Conservation (phyloP, 2,113 vertebrate genomes). For the Aspidoscelis tigris region DNA sequence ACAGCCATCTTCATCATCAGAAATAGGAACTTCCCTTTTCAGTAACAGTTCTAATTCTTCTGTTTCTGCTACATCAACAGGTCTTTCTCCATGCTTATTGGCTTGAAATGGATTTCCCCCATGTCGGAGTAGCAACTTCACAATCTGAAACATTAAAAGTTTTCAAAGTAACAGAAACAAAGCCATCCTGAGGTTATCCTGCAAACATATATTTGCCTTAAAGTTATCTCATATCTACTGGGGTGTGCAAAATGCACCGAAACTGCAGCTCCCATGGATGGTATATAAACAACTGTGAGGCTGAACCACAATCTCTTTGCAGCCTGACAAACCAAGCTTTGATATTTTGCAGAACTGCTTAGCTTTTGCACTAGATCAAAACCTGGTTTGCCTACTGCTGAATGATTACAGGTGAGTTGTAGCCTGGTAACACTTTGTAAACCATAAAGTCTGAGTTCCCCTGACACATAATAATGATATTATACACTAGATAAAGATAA, state of each 20-base stretch:
- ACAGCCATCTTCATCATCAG: constrained; percentile 92
- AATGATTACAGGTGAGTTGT: no score
- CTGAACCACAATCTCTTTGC: no score
- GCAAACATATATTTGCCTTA: neutral
- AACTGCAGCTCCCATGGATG: no score
- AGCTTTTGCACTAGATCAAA: no score
- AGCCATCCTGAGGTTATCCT: neutral
- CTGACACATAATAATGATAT: no score
- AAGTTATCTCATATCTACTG: neutral
- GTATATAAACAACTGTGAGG: no score
- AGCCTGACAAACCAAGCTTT: no score
- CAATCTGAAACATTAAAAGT: constrained; percentile 82
- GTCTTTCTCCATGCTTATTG: constrained; percentile 95
- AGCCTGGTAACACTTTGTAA: no score
- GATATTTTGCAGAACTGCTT: no score
- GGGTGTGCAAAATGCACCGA: no score
- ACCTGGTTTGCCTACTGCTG: no score
- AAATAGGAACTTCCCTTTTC: constrained; percentile 90
- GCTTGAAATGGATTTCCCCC: constrained; percentile 97
- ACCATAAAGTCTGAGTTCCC: no score
- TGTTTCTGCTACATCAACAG: constrained; percentile 96
- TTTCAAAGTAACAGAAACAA: neutral
- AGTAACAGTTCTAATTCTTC: constrained; percentile 92
- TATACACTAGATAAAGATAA: neutral
- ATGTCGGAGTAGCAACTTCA: constrained; percentile 93